Percentiles rank a stretch among this genome's conserved stretches.
Evolutionary conservation across 2,797 vertebrate species (phyloP).

Genomic region (Glyptemys insculpta): DNA sequence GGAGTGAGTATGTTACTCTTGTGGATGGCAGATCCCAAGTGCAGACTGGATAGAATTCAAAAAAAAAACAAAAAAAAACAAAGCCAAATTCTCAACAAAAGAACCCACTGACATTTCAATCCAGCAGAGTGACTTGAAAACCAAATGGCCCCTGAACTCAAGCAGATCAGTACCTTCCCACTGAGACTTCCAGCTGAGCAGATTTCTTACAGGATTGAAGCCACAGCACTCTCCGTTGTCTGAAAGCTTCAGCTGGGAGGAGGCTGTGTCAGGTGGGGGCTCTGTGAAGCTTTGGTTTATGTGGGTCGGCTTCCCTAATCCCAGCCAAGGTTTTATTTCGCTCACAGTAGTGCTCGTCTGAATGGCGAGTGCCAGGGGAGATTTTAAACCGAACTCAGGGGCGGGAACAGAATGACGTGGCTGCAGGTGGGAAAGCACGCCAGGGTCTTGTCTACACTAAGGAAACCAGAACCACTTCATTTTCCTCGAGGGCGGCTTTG

Average conservation of each 20-base stretch:
- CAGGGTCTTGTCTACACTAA: not conserved
- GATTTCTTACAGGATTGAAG: not conserved
- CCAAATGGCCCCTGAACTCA: not conserved
- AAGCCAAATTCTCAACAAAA: not conserved
- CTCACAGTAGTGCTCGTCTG: rapidly evolving
- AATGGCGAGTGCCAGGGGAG: not conserved
- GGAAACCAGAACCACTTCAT: not conserved
- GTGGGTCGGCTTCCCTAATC: not conserved
- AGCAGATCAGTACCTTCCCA: not conserved
- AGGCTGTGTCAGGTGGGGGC: not conserved
- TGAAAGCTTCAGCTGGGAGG: not conserved
- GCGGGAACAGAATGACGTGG: not conserved
- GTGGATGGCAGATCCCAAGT: conserved; percentile 57
- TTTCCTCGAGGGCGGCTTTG: not conserved
- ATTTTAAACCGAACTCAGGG: rapidly evolving
- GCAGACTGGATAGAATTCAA: not conserved
- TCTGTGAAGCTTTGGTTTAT: not conserved
- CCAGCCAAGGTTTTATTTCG: not conserved
- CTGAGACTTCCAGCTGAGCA: conserved; percentile 18
- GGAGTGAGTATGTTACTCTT: not conserved
- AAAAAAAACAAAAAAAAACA: rapidly evolving
- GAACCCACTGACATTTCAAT: not conserved
- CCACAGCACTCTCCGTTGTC: not conserved
- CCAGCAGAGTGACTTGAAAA: not conserved
- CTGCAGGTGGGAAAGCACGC: not conserved